Evolutionary conservation across 2,888 invertebrate species (phyloP).

Genomic region (Sinelater perroti): DNA sequence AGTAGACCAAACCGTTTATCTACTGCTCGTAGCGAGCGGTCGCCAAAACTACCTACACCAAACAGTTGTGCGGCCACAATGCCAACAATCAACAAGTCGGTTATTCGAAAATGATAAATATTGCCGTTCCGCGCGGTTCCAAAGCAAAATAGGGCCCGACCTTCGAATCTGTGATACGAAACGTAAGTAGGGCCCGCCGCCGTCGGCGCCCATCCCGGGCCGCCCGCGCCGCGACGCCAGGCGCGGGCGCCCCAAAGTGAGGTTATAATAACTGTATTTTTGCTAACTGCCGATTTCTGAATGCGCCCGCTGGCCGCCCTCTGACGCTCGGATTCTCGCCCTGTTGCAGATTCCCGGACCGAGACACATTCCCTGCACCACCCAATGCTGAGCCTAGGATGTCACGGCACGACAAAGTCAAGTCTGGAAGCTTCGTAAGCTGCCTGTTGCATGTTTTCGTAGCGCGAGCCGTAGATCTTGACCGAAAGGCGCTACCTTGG

Average conservation of each 20-base stretch:
- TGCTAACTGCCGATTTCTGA: not conserved
- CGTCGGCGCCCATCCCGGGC: not conserved
- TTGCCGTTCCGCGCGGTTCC: constrained; percentile 6
- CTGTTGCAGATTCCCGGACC: constrained; percentile 22
- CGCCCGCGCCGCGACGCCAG: too few species aligned
- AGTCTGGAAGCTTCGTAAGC: constrained; percentile 72
- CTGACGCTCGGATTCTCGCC: too few species aligned
- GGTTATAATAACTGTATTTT: constrained; percentile 21
- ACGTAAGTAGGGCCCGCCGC: constrained; percentile 19
- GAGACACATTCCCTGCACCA: constrained; percentile 9
- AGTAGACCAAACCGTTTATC: not conserved
- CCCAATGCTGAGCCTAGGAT: constrained; percentile 56
- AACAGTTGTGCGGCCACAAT: constrained; percentile 11
- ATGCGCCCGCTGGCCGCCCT: too few species aligned
- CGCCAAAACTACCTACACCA: too few species aligned
- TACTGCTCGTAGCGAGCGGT: too few species aligned
- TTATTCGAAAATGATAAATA: constrained; percentile 30
- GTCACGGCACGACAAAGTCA: constrained; percentile 72
- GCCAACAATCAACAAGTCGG: constrained; percentile 38
- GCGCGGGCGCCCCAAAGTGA: constrained; percentile 23
- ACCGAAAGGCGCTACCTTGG: too few species aligned
- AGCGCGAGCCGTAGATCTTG: too few species aligned
- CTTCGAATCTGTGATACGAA: constrained; percentile 31
- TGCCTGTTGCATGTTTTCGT: too few species aligned
- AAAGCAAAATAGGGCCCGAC: constrained; percentile 2